These are phyloP conservation scores for Alloscopus bannaensis DNA, from an alignment of 2,888 invertebrate species.

Conservation along the genomic window DNA sequence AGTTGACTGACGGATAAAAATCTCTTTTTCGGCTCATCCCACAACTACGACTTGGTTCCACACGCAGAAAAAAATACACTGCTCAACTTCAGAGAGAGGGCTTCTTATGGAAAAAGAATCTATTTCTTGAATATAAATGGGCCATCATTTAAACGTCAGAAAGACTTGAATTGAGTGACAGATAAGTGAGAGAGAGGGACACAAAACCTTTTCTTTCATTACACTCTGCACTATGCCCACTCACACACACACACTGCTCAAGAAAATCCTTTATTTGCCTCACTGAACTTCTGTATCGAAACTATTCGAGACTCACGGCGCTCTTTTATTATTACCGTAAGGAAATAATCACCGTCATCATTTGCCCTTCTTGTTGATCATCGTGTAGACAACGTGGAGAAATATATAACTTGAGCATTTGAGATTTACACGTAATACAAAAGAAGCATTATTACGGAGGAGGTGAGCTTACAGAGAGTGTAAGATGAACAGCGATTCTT, in stretches of 20 bases:
- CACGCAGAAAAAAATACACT: too few relatives aligned
- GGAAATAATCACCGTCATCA: not conserved
- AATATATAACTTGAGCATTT: constrained; percentile 13
- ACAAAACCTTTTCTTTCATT: constrained; percentile 30
- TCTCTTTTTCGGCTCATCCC: constrained; percentile 46
- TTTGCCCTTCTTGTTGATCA: constrained; percentile 3
- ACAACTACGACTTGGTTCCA: too few relatives aligned
- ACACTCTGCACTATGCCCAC: constrained; percentile 4
- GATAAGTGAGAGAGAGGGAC: constrained; percentile 50
- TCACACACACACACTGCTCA: not conserved
- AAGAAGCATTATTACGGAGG: too few relatives aligned
- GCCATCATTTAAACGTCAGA: constrained; percentile 50
- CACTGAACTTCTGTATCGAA: too few relatives aligned
- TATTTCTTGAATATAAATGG: constrained; percentile 59
- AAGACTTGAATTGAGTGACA: constrained; percentile 62
- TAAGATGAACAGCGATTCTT: too few relatives aligned
- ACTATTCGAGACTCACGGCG: too few relatives aligned
- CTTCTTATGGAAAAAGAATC: too few relatives aligned
- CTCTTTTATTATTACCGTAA: constrained; percentile 21
- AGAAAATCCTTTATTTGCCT: too few relatives aligned
- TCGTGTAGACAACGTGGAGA: constrained; percentile 8
- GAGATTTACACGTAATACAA: too few relatives aligned
- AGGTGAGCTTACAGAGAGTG: too few relatives aligned
- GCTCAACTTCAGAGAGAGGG: too few relatives aligned
- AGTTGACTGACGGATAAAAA: constrained; percentile 28